Evolutionary conservation across 1,140 invertebrate species (phyloP), one percentile per base, ranked within the genome.

Genomic region (Calephelis nemesis): DNA sequence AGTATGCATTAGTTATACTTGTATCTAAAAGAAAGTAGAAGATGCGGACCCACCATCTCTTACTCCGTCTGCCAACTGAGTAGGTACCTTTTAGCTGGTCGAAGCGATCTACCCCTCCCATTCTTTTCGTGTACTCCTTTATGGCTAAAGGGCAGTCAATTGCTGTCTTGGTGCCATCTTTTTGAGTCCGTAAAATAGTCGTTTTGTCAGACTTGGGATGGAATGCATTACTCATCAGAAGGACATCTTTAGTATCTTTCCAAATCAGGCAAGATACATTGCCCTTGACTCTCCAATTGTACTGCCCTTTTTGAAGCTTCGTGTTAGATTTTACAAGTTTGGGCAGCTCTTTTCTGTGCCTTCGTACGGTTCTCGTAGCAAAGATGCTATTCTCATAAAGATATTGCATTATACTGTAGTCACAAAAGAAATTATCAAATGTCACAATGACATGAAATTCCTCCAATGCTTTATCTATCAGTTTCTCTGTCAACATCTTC

Each of bases 381-480:
- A 48, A 71, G 47, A 71, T 67, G 54, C 45, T 30, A 62, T 58
- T 71, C 7, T 71, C 19, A 62, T 63, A 67, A n/a, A 71, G 47
- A 39, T 54, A 47, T 47, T 64, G 47, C 69, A 67, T 62, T 7
- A 71, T 49, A 58, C n/a, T 2, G 39, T 49, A 66, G 15, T 30
- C 15, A 7, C 13, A 13, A 50, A 71, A 67, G 67, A 71, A 71
- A 49, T 67, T 71, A 48, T 71, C 68, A 45, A 71, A 67, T 10
- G 45, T 12, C 8, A 69, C 42, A 45, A 45, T 45, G 8, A 45
- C 8, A 9, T 45, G 42, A 45, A 7, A 45, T 45, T 45, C 6
- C 8, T 45, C 10, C 1, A 60, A 11, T 60, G 58, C 39, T 15
- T 60, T 19, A 30, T 11, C 10, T 60, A 12, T 15, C 7, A 60